Base-by-base conservation (phyloP, 2,797 vertebrate genomes). In the Varecia variegata region DNA sequence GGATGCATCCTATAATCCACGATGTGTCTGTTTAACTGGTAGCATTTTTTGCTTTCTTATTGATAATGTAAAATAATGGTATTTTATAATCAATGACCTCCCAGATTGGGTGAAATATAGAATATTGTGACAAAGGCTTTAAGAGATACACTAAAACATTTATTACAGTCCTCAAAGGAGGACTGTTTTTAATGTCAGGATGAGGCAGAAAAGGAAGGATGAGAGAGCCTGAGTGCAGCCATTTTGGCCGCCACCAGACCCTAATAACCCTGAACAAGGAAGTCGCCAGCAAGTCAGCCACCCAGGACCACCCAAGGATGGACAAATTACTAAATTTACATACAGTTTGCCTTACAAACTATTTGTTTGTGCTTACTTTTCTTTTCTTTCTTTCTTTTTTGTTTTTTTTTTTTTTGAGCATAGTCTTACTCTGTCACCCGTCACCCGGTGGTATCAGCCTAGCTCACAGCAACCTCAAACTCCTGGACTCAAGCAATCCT, bases 51-150 rank as follows among this genome's bases (percentile, higher is more conserved):
- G 21, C 62, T 87, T 89, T 92, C 87, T 94, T 91, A 60, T 10
- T 88, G 8, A 50, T 56, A 58, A 87, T 14, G 17, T 32, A 92
- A 87, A 68, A 74, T 52, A 93, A 40, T 15, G 10, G 4, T 67
- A 87, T 88, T 71, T 97, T 92, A 90, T 27, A 88, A 96, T 43
- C 77, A 93, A 82, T n/a, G 43, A 60, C 56, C 52, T 85, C 88
- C 95, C 73, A 25, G n/a, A 71, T 21, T 76, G 32, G 58, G 30
- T 92, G 80, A 94, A 73, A 88, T 71, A 71, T 40, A 81, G n/a
- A 81, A 77, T 65, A 81, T 35, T 23, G 5, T 73, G 52, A 91
- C 35, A 86, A 81, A 91, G 21, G 13, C 38, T 87, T 93, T 82
- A 76, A 27, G 35, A 68, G 65, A 85, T 30, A 92, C 40, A 43